Percentiles rank a stretch among this genome's conserved stretches.
Evolutionary conservation across 2,888 invertebrate species (phyloP).

Genomic region (Petrophora chlorosata): DNA sequence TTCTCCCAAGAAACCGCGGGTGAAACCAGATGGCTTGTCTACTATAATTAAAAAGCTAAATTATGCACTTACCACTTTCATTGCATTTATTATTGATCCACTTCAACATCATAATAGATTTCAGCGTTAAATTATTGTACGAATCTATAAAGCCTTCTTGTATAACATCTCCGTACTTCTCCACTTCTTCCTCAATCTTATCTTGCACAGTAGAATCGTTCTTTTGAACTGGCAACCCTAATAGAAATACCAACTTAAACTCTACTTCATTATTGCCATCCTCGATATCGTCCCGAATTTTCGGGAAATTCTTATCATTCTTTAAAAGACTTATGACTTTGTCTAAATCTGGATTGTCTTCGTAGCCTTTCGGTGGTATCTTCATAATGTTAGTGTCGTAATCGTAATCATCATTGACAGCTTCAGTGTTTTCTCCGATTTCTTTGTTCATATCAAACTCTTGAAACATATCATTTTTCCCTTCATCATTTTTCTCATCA

Average conservation of each 20-base stretch:
- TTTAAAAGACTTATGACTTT: conserved; percentile 57
- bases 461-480: conserved; percentile 52
- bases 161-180: conserved; percentile 89
- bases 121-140: conserved; percentile 93
- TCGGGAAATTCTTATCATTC: conserved; percentile 50
- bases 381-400: conserved; percentile 74
- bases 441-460: conserved; percentile 76
- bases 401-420: conserved; percentile 60
- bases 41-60: too few relatives aligned
- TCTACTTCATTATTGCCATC: conserved; percentile 48
- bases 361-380: conserved; percentile 71
- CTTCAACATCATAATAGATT: conserved; percentile 93
- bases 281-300: conserved; percentile 38
- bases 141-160: conserved; percentile 93
- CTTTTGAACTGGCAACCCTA: conserved; percentile 85
- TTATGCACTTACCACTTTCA: conserved; percentile 68
- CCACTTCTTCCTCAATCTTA: conserved; percentile 86
- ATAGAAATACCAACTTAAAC: conserved; percentile 74
- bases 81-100: conserved; percentile 89
- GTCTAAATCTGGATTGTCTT: conserved; percentile 56
- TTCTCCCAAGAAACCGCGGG: too few relatives aligned
- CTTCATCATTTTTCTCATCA: conserved; percentile 2
- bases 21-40: too few relatives aligned
- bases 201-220: conserved; percentile 84
- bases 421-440: conserved; percentile 55